Conservation (phyloP, 1,140 invertebrate species). For the Drosophila nigrodunni region DNA sequence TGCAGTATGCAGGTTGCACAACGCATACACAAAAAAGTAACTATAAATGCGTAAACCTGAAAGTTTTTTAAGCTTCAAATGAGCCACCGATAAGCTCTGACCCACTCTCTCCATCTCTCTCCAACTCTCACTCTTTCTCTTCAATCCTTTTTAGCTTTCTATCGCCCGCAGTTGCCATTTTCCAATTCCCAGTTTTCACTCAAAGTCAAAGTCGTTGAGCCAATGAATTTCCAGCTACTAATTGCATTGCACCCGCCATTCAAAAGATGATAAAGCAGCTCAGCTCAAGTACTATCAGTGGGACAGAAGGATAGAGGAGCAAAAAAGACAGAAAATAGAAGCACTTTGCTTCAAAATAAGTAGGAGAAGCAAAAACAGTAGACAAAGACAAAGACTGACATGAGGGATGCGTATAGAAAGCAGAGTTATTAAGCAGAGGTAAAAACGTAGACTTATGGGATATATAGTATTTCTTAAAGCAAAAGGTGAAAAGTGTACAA, state of each 20-base stretch:
- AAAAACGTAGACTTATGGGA: no score
- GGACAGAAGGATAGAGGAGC: not conserved
- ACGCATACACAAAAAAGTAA: no score
- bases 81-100: slow-evolving; percentile 26
- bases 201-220: slow-evolving; percentile 17
- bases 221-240: slow-evolving; percentile 23
- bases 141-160: not conserved
- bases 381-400: not conserved
- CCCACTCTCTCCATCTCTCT: no score
- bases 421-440: no score
- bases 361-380: not conserved
- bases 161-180: not conserved
- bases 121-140: no score
- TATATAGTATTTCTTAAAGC: no score
- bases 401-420: no score
- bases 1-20: slow-evolving; percentile 12
- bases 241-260: slow-evolving; percentile 32
- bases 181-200: not conserved
- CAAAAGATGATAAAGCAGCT: slow-evolving; percentile 20
- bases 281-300: slow-evolving; percentile 11
- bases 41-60: slow-evolving; percentile 23
- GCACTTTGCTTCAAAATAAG: not conserved
- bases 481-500: no score
- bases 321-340: not conserved
- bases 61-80: slow-evolving; percentile 13